Evolutionary conservation across 2,797 vertebrate species (phyloP).

Genomic region (Coracias cyanogaster): DNA sequence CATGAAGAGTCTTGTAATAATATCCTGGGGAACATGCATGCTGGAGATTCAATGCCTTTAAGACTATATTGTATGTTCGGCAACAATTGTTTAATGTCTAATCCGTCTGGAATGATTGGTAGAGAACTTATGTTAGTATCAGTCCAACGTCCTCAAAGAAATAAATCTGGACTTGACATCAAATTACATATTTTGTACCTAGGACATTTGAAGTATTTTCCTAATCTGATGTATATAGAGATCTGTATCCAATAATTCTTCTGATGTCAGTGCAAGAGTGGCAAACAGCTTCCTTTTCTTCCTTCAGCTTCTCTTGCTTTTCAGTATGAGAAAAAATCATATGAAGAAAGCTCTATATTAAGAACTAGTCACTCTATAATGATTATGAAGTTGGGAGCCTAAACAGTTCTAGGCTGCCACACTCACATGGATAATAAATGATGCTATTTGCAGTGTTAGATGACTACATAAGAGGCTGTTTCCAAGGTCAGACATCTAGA

Average conservation of each 20-base stretch:
- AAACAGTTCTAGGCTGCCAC: neutral
- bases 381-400: neutral
- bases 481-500: neutral
- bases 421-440: neutral
- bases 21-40: slow-evolving; percentile 1
- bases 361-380: neutral
- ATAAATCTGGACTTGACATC: slow-evolving; percentile 44
- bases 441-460: neutral
- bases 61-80: neutral
- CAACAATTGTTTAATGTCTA: neutral
- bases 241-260: neutral
- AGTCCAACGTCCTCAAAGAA: neutral
- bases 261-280: neutral
- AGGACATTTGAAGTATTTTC: neutral
- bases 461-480: neutral
- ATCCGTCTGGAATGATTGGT: neutral
- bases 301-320: neutral
- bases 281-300: neutral
- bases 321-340: neutral
- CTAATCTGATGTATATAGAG: neutral
- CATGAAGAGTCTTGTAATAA: slow-evolving; percentile 23
- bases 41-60: neutral
- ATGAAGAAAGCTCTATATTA: neutral
- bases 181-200: slow-evolving; percentile 6
- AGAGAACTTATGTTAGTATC: slow-evolving; percentile 15